These are phyloP conservation scores for Alexandromys fortis DNA, from an alignment of 2,113 vertebrate species.

Conservation along the genomic window DNA sequence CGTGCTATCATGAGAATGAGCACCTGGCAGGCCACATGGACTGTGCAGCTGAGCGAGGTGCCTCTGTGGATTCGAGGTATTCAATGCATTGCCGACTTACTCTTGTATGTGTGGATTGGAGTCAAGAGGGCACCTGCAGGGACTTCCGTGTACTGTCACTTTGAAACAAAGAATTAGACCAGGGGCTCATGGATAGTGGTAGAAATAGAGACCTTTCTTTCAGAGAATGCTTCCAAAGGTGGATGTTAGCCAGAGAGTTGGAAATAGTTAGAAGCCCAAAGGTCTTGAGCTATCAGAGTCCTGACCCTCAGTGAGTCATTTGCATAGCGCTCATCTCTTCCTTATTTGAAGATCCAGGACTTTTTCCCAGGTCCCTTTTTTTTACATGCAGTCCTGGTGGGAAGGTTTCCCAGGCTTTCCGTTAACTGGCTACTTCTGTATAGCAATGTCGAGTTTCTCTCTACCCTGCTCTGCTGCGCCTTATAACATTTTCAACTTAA, in stretches of 20 bases:
- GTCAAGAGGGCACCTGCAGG: no score
- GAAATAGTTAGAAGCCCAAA: not conserved
- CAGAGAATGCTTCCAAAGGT: not conserved
- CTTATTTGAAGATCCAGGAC: not conserved
- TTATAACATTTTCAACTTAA: not conserved
- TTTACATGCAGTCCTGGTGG: not conserved
- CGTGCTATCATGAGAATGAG: no score
- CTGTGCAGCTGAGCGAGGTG: not conserved
- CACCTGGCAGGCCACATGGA: accelerated
- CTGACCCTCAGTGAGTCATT: not conserved
- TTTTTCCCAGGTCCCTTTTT: not conserved
- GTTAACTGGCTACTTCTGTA: not conserved
- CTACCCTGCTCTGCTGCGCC: not conserved
- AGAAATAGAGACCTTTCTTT: not conserved
- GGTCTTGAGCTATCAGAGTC: no score
- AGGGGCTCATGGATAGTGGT: not conserved
- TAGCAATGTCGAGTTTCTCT: not conserved
- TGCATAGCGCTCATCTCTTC: not conserved
- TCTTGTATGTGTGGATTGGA: not conserved
- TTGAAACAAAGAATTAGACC: not conserved
- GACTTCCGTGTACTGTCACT: not conserved
- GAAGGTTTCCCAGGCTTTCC: not conserved
- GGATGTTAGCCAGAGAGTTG: not conserved
- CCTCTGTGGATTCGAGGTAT: not conserved
- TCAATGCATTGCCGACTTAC: not conserved